phyloP scores from a whole-genome alignment of 2,797 vertebrate species.

The Sphenopsis melanotis region DNA sequence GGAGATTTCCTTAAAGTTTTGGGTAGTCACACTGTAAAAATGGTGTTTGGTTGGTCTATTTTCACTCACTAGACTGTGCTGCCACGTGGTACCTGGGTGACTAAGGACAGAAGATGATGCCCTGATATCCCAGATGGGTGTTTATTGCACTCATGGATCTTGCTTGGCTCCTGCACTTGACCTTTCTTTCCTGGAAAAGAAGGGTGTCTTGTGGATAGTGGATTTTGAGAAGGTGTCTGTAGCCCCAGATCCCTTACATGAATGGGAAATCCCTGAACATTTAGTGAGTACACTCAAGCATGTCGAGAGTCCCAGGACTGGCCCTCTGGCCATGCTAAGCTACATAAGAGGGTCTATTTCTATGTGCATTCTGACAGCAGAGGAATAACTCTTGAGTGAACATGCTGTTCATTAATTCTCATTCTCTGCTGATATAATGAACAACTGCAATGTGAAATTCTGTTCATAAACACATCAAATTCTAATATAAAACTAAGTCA shows the following conservation, averaged over 20 bases:
- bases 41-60: accelerated
- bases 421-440: neutral
- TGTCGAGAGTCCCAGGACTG: neutral
- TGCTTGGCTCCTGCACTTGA: neutral
- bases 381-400: neutral
- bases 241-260: neutral
- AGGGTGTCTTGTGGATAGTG: neutral
- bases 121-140: neutral
- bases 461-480: neutral
- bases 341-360: neutral
- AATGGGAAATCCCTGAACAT: neutral
- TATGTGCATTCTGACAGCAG: neutral
- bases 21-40: neutral
- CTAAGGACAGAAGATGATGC: neutral
- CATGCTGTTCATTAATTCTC: neutral
- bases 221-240: neutral
- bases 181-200: neutral
- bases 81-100: neutral
- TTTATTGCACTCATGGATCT: neutral
- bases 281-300: neutral
- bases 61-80: neutral
- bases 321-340: neutral
- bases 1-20: neutral
- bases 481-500: neutral
- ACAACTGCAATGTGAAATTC: neutral